phyloP scores from a whole-genome alignment of 2,888 invertebrate genomes.

The Muschampia staudingeri region DNA sequence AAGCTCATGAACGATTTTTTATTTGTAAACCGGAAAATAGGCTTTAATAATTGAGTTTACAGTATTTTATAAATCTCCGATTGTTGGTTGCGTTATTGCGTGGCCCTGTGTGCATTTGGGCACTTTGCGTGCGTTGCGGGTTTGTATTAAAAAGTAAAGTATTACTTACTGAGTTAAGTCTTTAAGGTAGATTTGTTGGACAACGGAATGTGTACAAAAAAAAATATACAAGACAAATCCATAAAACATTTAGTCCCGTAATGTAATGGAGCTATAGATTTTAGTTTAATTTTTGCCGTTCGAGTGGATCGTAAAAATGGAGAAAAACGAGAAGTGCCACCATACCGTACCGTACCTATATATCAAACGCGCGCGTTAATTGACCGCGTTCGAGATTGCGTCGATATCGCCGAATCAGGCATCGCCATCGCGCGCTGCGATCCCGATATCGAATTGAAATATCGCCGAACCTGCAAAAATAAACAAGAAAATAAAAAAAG shows the following conservation, averaged over 20 bases:
- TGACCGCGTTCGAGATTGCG: conserved; percentile 54
- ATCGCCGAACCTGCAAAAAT: background rate
- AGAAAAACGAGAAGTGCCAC: conserved; percentile 35
- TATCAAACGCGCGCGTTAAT: conserved; percentile 58
- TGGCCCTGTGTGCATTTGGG: background rate
- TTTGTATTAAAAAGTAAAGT: no score
- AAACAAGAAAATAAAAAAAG: no score
- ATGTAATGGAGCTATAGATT: background rate
- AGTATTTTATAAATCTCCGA: conserved; percentile 33
- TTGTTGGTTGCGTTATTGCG: conserved; percentile 26
- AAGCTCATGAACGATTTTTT: conserved; percentile 17
- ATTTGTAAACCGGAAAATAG: conserved; percentile 27
- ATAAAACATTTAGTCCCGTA: background rate
- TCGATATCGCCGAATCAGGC: conserved; percentile 30
- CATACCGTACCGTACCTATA: conserved; percentile 37
- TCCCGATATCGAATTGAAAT: conserved; percentile 32
- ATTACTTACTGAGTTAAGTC: no score
- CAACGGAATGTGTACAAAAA: no score
- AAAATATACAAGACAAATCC: background rate
- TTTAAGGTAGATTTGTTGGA: no score
- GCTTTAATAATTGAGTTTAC: no score
- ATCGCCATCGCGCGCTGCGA: conserved; percentile 30
- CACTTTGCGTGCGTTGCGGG: background rate
- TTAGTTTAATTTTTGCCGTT: background rate
- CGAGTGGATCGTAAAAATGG: conserved; percentile 27